A percentile compares a stretch with the other conserved stretches of the same genome.
These are phyloP conservation scores for Eupithecia vulgata DNA, from an alignment of 2,888 invertebrate species.

Conservation along the genomic window DNA sequence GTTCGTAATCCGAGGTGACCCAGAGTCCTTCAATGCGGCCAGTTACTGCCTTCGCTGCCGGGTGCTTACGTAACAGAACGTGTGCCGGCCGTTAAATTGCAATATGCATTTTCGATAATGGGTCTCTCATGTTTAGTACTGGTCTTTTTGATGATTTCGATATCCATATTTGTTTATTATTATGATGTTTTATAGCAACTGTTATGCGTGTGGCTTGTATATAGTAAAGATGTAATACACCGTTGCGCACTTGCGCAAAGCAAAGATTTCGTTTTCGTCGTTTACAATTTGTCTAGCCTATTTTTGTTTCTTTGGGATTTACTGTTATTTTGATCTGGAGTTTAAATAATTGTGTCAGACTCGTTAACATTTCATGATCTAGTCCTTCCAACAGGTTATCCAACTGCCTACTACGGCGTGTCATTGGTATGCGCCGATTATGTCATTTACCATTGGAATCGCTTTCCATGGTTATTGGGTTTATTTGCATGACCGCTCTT, in stretches of 20 bases:
- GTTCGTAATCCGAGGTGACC: conserved; percentile 21
- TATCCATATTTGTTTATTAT: not conserved
- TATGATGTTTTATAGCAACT: not conserved
- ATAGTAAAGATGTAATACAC: not conserved
- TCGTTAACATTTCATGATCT: not conserved
- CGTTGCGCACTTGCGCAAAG: not conserved
- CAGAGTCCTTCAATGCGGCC: conserved; percentile 32
- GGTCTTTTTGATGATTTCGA: conserved; percentile 1
- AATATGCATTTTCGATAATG: conserved; percentile 21
- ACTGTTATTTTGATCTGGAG: not conserved
- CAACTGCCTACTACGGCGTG: conserved; percentile 12
- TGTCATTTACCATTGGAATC: conserved; percentile 53
- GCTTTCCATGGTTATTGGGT: conserved; percentile 54
- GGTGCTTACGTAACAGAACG: conserved; percentile 28
- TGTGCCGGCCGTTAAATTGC: conserved; percentile 27
- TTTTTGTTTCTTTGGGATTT: not conserved
- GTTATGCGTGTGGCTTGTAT: not conserved
- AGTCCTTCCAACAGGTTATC: conserved; percentile 6
- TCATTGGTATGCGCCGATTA: conserved; percentile 40
- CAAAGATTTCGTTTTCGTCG: not conserved
- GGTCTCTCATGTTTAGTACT: not conserved
- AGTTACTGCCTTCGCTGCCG: conserved; percentile 21
- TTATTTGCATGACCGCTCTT: conserved; percentile 49
- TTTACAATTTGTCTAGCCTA: not conserved
- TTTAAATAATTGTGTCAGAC: not conserved